A percentile compares a stretch with the other conserved stretches of the same genome.
These are phyloP conservation scores for Anolis apletophallus DNA, from an alignment of 2,797 vertebrate genomes.

Conservation along the genomic window DNA sequence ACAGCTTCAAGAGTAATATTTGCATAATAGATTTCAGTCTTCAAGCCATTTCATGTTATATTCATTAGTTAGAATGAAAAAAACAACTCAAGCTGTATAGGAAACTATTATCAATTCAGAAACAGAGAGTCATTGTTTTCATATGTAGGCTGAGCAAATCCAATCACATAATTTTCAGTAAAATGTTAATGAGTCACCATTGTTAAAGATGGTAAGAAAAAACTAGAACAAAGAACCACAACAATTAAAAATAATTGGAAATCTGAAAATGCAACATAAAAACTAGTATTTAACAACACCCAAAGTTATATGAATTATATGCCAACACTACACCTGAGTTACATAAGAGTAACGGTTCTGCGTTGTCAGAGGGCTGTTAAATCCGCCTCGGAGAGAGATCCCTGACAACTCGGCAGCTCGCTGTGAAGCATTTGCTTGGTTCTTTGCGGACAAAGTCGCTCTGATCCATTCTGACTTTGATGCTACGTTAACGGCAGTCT, in stretches of 20 bases:
- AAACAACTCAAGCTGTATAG: neutral
- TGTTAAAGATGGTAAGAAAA: neutral
- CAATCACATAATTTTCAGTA: neutral
- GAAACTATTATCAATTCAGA: neutral
- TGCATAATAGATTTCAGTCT: fast-evolving
- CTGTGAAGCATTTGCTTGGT: too few relatives aligned
- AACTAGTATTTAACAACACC: neutral
- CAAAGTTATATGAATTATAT: neutral
- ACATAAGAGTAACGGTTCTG: too few relatives aligned
- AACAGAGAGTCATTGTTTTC: neutral
- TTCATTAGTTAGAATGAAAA: constrained; percentile 9
- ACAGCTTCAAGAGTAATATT: neutral
- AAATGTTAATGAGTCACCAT: neutral
- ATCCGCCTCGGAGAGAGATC: too few relatives aligned
- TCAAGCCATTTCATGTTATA: neutral
- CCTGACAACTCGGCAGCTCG: too few relatives aligned
- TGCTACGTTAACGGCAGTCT: too few relatives aligned
- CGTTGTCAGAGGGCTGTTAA: too few relatives aligned
- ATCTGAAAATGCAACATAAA: neutral
- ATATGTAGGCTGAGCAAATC: neutral
- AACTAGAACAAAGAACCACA: neutral
- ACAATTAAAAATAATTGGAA: neutral
- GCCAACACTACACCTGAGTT: neutral
- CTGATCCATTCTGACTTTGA: too few relatives aligned
- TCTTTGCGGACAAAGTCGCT: too few relatives aligned